Conservation (phyloP, 1,140 invertebrate species). For the Agrilus planipennis region DNA sequence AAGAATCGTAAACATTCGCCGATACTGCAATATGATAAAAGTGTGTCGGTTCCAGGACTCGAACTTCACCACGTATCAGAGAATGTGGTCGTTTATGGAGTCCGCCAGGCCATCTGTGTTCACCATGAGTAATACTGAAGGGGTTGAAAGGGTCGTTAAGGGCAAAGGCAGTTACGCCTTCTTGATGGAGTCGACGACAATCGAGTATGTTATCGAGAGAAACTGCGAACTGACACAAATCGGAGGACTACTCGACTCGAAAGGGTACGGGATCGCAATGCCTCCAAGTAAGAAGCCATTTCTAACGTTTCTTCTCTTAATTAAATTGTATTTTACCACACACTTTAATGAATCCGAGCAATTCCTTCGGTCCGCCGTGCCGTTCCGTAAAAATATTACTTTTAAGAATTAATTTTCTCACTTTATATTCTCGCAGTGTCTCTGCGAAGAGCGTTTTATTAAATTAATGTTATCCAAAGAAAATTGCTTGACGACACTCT, state of each 20-base stretch:
- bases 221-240: slow-evolving; percentile 86
- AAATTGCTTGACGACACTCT: no score
- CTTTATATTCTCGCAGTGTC: no score
- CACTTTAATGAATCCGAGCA: no score
- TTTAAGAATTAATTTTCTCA: no score
- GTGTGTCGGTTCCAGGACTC: no score
- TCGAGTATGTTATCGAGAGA: slow-evolving; percentile 82
- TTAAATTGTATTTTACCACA: no score
- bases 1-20: no score
- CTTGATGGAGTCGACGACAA: slow-evolving; percentile 87
- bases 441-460: no score
- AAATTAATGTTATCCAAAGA: no score
- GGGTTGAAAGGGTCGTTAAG: slow-evolving; percentile 72
- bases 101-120: slow-evolving; percentile 74
- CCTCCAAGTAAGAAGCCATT: slow-evolving; percentile 61
- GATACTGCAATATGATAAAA: no score
- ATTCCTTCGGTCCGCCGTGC: no score
- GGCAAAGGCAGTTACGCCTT: slow-evolving; percentile 82
- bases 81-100: slow-evolving; percentile 91
- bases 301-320: not conserved
- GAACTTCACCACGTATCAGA: slow-evolving; percentile 81
- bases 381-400: no score
- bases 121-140: slow-evolving; percentile 71
- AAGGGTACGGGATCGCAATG: slow-evolving; percentile 89
- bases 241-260: slow-evolving; percentile 80